phyloP scores from a whole-genome alignment of 2,797 vertebrate species.

The Coranthus polyacanthus region DNA sequence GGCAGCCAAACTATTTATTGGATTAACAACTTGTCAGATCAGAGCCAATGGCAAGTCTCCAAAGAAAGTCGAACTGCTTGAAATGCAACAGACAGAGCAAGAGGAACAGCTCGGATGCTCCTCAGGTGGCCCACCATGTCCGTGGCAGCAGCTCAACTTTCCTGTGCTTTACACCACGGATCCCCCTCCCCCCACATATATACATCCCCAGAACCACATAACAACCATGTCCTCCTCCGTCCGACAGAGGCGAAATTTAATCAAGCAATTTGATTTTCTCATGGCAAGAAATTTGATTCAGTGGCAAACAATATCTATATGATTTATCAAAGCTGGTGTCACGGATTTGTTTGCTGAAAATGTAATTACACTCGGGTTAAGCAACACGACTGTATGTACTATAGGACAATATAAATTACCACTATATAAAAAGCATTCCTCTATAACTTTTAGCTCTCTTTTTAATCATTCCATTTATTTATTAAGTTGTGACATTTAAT shows the following conservation, averaged over 20 bases:
- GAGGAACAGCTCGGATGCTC: conserved; percentile 75
- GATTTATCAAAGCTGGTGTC: conserved; percentile 21
- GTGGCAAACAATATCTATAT: conserved; percentile 5
- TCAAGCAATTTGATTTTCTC: conserved; percentile 50
- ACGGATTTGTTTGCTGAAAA: neutral
- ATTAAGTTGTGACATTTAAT: no score
- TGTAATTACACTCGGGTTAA: conserved; percentile 1
- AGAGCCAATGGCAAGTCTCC: conserved; percentile 47
- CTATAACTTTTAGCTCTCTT: no score
- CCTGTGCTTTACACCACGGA: conserved; percentile 57
- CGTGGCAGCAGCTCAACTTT: conserved; percentile 71
- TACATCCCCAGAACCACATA: conserved; percentile 41
- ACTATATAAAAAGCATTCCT: no score
- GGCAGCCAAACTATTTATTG: conserved; percentile 55
- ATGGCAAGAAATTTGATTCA: conserved; percentile 30
- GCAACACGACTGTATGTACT: conserved; percentile 6
- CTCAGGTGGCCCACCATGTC: conserved; percentile 78
- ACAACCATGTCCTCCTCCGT: conserved; percentile 46
- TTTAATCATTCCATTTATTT: no score
- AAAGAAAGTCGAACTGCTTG: conserved; percentile 58
- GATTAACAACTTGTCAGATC: conserved; percentile 53
- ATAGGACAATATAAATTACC: neutral
- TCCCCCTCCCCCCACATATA: conserved; percentile 51
- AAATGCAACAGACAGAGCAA: conserved; percentile 58
- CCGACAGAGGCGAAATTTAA: conserved; percentile 56